A percentile compares a stretch with the other conserved stretches of the same genome.
Evolutionary conservation across 2,888 invertebrate species (phyloP).

Genomic region (Parascotia fuliginaria): DNA sequence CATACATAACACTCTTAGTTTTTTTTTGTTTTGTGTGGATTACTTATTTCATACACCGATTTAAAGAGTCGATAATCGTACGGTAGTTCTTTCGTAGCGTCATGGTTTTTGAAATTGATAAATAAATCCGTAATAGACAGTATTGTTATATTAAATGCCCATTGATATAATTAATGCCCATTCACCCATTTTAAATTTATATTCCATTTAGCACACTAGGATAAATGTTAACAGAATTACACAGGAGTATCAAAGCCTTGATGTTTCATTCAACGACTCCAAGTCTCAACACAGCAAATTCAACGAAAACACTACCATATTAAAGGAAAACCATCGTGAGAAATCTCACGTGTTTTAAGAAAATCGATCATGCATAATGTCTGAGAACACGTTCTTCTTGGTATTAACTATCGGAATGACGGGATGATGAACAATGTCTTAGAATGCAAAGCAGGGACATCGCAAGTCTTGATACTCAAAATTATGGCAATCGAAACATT

Average conservation of each 20-base stretch:
- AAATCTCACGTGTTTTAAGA: constrained; percentile 15
- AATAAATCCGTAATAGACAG: no score
- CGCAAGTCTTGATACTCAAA: neutral
- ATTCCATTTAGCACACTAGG: no score
- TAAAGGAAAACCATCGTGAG: constrained; percentile 7
- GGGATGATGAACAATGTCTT: neutral
- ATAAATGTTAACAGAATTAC: neutral
- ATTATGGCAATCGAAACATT: no score
- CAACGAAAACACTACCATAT: constrained; percentile 6
- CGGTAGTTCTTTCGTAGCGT: no score
- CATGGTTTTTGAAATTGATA: no score
- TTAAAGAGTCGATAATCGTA: no score
- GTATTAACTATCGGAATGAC: constrained; percentile 6
- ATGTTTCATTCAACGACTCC: constrained; percentile 3
- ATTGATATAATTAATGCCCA: no score
- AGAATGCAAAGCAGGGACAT: neutral
- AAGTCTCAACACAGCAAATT: neutral
- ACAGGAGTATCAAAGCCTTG: neutral
- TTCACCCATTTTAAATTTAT: no score
- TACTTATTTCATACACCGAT: no score
- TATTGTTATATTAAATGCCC: no score
- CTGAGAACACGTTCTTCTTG: neutral
- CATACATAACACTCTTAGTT: no score
- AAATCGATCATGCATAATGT: constrained; percentile 15
- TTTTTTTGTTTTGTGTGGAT: no score